Evolutionary conservation across 2,113 vertebrate genomes (phyloP), one percentile per base, ranked within the genome.

Genomic region (Elanoides forficatus): DNA sequence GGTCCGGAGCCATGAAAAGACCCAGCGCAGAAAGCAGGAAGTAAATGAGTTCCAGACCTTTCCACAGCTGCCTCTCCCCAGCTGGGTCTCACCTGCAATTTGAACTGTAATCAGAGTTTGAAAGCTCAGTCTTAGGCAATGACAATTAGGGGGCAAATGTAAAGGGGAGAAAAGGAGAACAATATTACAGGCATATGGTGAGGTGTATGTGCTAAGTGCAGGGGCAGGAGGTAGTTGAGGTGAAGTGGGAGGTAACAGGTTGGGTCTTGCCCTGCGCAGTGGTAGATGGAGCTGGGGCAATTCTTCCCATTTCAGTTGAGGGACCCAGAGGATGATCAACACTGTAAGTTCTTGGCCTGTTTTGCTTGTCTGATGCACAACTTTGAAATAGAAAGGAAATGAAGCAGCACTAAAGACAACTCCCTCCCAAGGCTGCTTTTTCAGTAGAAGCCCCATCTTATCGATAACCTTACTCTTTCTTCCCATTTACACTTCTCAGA

Each of bases 341-440:
- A 42, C 10, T 0, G 0, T 42, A 52, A 32, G 2, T 60, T 74
- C 25, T 60, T 79, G 21, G 22, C 11, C 30, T 60, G 15, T 47
- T 92, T 55, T 38, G 9, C 15, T 60, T 82, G 15, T 79, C 20
- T 45, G 32, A 40, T 36, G 16, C 7, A 20, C 15, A 48, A 14
- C 14, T 30, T 53, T 25, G 38, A 88, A 66, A 65, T 1, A 56
- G 34, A 81, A 85, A 62, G 36, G 13, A 71, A 89, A 63, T 27
- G 12, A 82, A 79, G 15, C 26, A 65, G 2, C 8, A 48, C 38
- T 53, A 48, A 89, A 76, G 4, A 73, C 7, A 53, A 53, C 20
- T 59, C 47, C 47, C 72, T 85, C 23, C 12, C 23, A 22, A n/a
- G 13, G 20, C 5, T 59, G 18, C 3, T 32, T 82, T 53, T 75